Conservation (phyloP, 2,113 vertebrate genomes). For the Onychostruthus taczanowskii region DNA sequence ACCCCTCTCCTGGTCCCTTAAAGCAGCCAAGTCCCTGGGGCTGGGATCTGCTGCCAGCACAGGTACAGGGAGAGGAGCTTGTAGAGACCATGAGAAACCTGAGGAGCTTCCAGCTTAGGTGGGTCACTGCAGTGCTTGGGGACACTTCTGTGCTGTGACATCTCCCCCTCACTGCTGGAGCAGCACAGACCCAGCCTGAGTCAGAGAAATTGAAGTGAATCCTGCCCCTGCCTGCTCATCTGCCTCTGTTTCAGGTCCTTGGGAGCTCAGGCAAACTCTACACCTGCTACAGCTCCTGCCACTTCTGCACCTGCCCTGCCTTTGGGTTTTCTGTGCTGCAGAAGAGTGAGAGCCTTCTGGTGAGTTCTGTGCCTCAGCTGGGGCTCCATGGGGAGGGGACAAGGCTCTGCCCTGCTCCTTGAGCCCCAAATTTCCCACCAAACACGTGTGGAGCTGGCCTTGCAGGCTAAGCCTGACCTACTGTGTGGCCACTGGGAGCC, state of each 20-base stretch:
- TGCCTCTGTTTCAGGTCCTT: slow-evolving; percentile 75
- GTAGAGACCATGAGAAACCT: background rate
- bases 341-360: slow-evolving; percentile 85
- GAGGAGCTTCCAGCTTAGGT: background rate
- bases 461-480: background rate
- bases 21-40: background rate
- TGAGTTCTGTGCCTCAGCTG: slow-evolving; percentile 51
- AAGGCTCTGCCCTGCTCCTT: background rate
- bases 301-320: slow-evolving; percentile 90
- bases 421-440: background rate
- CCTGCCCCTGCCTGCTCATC: background rate
- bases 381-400: background rate
- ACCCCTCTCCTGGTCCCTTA: background rate
- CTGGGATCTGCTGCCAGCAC: background rate
- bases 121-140: background rate
- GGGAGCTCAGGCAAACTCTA: slow-evolving; percentile 88
- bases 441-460: background rate
- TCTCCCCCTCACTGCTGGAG: background rate
- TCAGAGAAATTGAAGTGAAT: background rate
- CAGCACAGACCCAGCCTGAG: background rate
- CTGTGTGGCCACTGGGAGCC: background rate
- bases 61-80: background rate
- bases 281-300: slow-evolving; percentile 87
- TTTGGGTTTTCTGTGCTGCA: slow-evolving; percentile 86
- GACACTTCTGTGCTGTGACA: background rate